Evolutionary conservation across 2,113 vertebrate species (phyloP), one percentile per base, ranked within the genome.

Genomic region (Notiomystis cincta): DNA sequence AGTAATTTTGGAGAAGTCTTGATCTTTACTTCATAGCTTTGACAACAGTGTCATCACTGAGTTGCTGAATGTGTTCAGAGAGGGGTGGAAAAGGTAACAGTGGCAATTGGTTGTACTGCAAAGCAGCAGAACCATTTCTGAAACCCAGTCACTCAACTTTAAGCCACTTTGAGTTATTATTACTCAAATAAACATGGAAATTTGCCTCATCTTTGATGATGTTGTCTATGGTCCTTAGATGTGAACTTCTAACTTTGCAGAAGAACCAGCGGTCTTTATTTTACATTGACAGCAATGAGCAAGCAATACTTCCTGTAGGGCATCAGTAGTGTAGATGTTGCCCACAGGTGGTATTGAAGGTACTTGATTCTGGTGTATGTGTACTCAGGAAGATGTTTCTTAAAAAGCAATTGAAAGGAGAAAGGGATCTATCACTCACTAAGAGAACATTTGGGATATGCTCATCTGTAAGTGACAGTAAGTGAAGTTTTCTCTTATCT

Each of bases 391-490:
- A 85, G 27, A 30, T 11, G 27, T 44, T 86, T 77, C 50, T 53
- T 78, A 37, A 25, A 38, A 85, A 66, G 21, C 56, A 65, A 35
- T 50, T 44, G 27, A 40, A 76, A 76, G 53, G 47, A 90, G 78
- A 57, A 58, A 11, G 31, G 38, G 31, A 47, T 70, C 65, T 65
- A 7, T 56, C 0, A 0, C 15, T 69, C 2, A 0, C 58, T 37
- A 42, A 47, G 51, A 50, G 18, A 5, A 21, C 27, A 25, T 58
- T 84, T 82, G 48, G 9, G 88, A 5, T 45, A 44, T 78, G 42
- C 62, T 60, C 11, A 6, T 69, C 58, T 81, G 78, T 80, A 28
- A 40, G 33, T 54, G n/a, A 69, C 66, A 37, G 3, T 71, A 30
- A 62, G 24, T 53, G 47, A 24, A 66, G 1, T 65, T 89, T 86